Base-by-base conservation (phyloP, 2,888 invertebrate genomes). In the Gisinianus flammeolus region DNA sequence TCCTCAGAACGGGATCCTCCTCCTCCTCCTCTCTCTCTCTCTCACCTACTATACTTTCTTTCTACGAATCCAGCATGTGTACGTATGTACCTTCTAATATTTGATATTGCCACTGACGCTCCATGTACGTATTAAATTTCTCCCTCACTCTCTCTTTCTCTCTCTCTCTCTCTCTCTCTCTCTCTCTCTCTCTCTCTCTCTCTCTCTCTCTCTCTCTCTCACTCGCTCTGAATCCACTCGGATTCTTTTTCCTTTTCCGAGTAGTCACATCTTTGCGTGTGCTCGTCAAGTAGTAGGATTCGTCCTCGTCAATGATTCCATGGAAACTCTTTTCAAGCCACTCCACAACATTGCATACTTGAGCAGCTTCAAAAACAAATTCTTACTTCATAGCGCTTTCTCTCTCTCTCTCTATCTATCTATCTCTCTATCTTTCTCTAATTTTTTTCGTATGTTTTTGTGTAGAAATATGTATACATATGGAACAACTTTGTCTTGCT, bases 281-380 rank as follows among this genome's bases (percentile, higher is more conserved):
- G 74, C 69, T 74, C 69, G 68, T 67, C 67, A 75, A 75, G 75
- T 75, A 56, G 67, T 22, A 58, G 75, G 75, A 75, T 67, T 67
- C 67, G 67, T 75, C 52, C 73, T 67, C 75, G 75, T 75, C 54
- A 52, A 68, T 68, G 75, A 52, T 75, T 67, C 76, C 79, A 79
- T 79, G 79, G 76, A 56, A 72, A 79, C 79, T 69, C 71, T 66
- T 58, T 64, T 68, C 76, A 67, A 62, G 62, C 72, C 69, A 72
- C 68, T 76, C 69, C 79, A 79, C 79, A 79, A 79, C 79, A 79
- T 79, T 76, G 71, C 79, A 79, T 79, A 76, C 76, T 79, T 76
- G 79, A 79, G 67, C 76, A 76, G 76, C 72, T 73, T 73, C 64
- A 67, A 30, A 56, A 22, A 52, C 24, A 30, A 75, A 33, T 24